Base-by-base conservation (phyloP, 1,140 invertebrate species). In the Trypoxylus dichotomus region DNA sequence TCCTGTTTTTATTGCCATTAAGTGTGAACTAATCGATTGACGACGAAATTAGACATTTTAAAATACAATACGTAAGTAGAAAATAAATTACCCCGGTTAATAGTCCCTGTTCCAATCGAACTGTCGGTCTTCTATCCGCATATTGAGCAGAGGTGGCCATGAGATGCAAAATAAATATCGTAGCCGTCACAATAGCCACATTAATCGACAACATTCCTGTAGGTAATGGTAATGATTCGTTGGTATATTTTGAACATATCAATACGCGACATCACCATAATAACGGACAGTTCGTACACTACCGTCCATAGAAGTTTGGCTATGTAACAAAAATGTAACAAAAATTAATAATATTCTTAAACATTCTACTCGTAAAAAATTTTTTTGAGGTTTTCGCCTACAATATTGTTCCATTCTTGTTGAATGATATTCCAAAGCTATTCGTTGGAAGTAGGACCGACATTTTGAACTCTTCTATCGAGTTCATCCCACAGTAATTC, bases 71-170 rank as follows among this genome's bases (percentile, higher is more conserved):
- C 37, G 24, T 13, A 21, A n/a, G n/a, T n/a, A n/a, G n/a, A n/a
- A n/a, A 58, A 58, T 13, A 47, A 68, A 75, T 79, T 81, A 82
- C 80, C 27, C 81, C 81, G 2, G 73, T 73, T 19, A 82, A 10
- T 29, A 68, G n/a, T 54, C 81, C 81, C 76, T 82, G 81, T 11
- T 72, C 27, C 29, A 82, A 68, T 6, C 60, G 71, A 1, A 82
- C 74, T n/a, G 72, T 78, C 8, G 79, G 80, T 76, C 79, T 76
- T 42, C 79, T 60, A 24, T 81, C 79, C 11, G 42, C 3, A 42
- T 42, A 75, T 25, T 75, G 74, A 13, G 37, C 11, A 10, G n/a
- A 24, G 3, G 42, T 25, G 10, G 21, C 15, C 3, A 29, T 42
- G 3, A 42, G 15, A 19, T 19, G 32, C 32, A 8, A 37, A 37